A percentile compares a stretch with the other conserved stretches of the same genome.
These are phyloP conservation scores for Drosophila repleta DNA, from an alignment of 1,140 invertebrate genomes.

Conservation along the genomic window DNA sequence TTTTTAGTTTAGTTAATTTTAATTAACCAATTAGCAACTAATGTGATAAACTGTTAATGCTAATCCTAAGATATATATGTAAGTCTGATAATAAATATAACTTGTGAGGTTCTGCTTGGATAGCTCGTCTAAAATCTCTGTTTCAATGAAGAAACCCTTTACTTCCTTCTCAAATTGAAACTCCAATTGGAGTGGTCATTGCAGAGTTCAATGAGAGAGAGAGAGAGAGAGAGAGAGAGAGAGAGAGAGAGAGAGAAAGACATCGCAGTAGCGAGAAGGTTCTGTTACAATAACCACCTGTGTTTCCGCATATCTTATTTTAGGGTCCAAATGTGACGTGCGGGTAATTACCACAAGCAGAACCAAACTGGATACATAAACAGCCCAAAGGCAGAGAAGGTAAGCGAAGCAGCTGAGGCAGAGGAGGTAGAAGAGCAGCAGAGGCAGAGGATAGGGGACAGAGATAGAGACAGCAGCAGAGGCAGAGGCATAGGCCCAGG, in stretches of 20 bases:
- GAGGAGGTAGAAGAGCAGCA: background rate
- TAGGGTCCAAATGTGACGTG: conserved; percentile 53
- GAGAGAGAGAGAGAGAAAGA: background rate
- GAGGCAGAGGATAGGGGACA: conserved; percentile 4
- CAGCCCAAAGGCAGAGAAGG: conserved; percentile 22
- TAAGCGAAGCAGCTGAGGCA: background rate
- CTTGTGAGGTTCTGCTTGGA: too few relatives aligned
- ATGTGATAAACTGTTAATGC: too few relatives aligned
- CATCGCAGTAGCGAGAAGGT: background rate
- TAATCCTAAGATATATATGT: too few relatives aligned
- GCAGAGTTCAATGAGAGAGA: background rate
- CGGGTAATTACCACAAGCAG: conserved; percentile 59
- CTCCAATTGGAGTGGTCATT: conserved; percentile 9
- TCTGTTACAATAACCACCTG: conserved; percentile 31
- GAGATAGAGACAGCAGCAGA: too few relatives aligned
- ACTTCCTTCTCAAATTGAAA: conserved; percentile 19
- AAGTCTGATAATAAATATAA: too few relatives aligned
- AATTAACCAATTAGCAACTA: too few relatives aligned
- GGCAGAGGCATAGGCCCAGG: too few relatives aligned
- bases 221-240: background rate
- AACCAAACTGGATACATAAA: conserved; percentile 63
- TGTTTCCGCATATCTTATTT: conserved; percentile 42
- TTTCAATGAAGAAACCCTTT: background rate
- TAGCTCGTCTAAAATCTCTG: too few relatives aligned
- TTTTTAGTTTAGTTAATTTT: too few relatives aligned